Evolutionary conservation across 2,888 invertebrate genomes (phyloP).

Genomic region (Amphimallon solstitiale): DNA sequence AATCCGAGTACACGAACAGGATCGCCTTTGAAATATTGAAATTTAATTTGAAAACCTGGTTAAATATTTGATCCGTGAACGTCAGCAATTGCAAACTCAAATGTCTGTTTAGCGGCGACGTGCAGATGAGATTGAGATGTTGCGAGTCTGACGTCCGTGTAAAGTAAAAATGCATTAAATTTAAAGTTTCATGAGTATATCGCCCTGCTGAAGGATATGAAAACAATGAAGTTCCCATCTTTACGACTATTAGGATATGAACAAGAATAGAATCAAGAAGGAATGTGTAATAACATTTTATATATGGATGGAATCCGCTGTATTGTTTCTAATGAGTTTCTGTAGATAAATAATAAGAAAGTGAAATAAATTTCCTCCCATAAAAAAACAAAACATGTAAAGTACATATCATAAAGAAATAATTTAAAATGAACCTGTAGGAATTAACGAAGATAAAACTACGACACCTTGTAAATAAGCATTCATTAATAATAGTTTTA

Average conservation of each 20-base stretch:
- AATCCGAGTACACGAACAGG: conserved; percentile 20
- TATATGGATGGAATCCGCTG: no score
- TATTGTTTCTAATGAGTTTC: no score
- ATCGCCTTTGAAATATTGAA: conserved; percentile 36
- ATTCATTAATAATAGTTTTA: no score
- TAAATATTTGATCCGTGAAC: conserved; percentile 30
- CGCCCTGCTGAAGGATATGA: conserved; percentile 21
- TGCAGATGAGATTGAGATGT: conserved; percentile 32
- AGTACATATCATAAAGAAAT: no score
- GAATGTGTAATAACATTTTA: background rate
- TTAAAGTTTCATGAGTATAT: conserved; percentile 38
- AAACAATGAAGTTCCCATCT: conserved; percentile 9
- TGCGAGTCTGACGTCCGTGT: conserved; percentile 18
- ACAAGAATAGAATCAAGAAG: background rate
- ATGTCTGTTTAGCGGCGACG: conserved; percentile 31
- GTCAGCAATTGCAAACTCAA: conserved; percentile 30
- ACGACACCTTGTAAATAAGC: no score
- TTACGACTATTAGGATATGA: background rate
- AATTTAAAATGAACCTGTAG: no score
- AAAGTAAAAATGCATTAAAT: conserved; percentile 34
- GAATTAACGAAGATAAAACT: no score
- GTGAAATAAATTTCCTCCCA: no score
- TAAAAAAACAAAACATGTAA: no score
- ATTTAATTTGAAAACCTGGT: conserved; percentile 36
- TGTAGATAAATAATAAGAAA: no score